Conservation (phyloP, 2,797 vertebrate genomes). For the Bryconaethiops microstoma region DNA sequence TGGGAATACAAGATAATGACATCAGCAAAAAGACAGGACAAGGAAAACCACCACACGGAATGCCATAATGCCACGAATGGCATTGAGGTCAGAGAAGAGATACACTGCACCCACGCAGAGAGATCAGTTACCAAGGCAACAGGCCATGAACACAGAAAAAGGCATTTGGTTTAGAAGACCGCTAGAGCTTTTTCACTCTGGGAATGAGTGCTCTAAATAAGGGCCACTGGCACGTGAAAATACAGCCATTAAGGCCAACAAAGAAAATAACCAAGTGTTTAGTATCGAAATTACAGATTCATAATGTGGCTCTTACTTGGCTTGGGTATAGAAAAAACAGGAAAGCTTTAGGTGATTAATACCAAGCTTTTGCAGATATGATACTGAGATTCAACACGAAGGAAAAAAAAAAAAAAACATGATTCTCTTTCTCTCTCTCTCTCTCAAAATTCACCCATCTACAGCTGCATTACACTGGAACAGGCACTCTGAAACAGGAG, state of each 20-base stretch:
- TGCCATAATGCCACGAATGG: constrained; percentile 21
- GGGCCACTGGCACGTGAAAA: constrained; percentile 15
- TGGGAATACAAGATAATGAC: constrained; percentile 15
- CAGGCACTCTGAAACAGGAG: constrained; percentile 47
- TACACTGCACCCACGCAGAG: constrained; percentile 11
- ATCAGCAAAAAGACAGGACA: constrained; percentile 12
- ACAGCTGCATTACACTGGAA: constrained; percentile 44
- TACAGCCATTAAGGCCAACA: constrained; percentile 1
- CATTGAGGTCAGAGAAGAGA: constrained; percentile 33
- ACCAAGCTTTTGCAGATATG: constrained; percentile 32
- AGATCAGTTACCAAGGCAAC: constrained; percentile 21
- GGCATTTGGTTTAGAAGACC: constrained; percentile 18
- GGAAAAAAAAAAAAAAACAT: not conserved
- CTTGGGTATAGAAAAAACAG: constrained; percentile 27
- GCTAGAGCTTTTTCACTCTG: constrained; percentile 23
- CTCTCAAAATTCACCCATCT: constrained; percentile 34
- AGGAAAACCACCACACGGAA: constrained; percentile 28
- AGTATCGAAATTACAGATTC: constrained; percentile 11
- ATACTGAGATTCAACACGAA: constrained; percentile 15
- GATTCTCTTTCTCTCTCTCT: not conserved
- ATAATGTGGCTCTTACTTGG: constrained; percentile 11
- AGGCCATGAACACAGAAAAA: constrained; percentile 22
- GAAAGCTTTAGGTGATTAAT: constrained; percentile 44
- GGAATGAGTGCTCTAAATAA: constrained; percentile 17
- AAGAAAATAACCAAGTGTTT: not conserved